phyloP scores from a whole-genome alignment of 2,797 vertebrate genomes.

The Gorsachius magnificus region DNA sequence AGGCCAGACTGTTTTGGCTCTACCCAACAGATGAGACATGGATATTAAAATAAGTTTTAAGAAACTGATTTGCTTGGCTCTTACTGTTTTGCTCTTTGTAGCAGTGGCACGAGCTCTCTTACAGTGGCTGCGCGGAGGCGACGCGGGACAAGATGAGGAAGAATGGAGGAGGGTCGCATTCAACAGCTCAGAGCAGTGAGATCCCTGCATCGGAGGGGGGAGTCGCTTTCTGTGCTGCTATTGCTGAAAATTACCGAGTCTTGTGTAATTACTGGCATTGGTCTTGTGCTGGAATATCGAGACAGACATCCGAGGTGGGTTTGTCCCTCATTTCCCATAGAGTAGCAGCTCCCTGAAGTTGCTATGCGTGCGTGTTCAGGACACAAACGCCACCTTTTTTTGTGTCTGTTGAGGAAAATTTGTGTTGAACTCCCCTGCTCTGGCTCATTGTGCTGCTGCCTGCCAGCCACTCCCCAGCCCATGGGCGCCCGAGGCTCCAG shows the following conservation, averaged over 20 bases:
- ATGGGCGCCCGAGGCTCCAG: rapidly evolving
- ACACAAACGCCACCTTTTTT: neutral
- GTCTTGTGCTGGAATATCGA: neutral
- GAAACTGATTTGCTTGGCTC: conserved; percentile 66
- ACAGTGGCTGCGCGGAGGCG: neutral
- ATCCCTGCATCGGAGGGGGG: neutral
- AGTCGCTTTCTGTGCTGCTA: rapidly evolving
- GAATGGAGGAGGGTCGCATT: neutral
- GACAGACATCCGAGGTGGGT: neutral
- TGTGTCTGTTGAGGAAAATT: neutral
- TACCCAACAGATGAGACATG: conserved; percentile 70
- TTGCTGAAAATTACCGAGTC: neutral
- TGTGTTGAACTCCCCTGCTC: too few relatives aligned
- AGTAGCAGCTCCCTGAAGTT: neutral
- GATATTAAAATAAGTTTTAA: conserved; percentile 82
- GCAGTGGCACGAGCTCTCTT: neutral
- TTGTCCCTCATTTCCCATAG: neutral
- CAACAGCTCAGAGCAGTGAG: neutral
- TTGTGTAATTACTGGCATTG: neutral
- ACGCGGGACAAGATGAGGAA: neutral
- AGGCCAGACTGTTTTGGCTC: conserved; percentile 73
- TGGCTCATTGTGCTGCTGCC: neutral
- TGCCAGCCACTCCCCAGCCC: rapidly evolving
- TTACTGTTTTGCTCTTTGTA: neutral
- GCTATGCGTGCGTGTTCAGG: rapidly evolving